A percentile compares a stretch with the other conserved stretches of the same genome.
phyloP scores from a whole-genome alignment of 2,113 vertebrate genomes.

The Muntiacus reevesi region DNA sequence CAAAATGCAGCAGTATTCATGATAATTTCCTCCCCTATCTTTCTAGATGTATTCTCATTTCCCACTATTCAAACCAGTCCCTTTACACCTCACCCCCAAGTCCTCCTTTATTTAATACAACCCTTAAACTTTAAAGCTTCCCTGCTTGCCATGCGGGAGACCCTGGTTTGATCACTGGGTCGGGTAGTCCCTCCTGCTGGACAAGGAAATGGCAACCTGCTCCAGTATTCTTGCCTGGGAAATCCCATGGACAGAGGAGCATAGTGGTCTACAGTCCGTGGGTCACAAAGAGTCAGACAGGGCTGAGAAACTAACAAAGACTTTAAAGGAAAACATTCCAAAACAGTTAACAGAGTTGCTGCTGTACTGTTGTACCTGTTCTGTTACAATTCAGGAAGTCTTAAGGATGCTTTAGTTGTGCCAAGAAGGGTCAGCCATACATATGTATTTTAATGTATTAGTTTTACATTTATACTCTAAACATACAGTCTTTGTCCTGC shows the following conservation, averaged over 20 bases:
- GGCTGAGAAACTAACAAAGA: background rate
- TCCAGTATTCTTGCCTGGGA: background rate
- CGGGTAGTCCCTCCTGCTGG: background rate
- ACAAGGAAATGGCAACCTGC: background rate
- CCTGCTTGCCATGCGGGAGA: background rate
- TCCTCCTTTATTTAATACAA: background rate
- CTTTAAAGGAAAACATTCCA: constrained; percentile 1
- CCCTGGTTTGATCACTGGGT: background rate
- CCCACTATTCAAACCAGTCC: background rate
- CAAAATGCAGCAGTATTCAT: constrained; percentile 8
- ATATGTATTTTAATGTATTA: background rate
- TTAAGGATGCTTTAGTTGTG: background rate
- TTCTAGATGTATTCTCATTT: background rate
- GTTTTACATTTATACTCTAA: background rate
- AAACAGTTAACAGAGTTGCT: background rate
- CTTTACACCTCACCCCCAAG: background rate
- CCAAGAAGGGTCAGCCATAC: background rate
- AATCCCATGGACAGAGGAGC: background rate
- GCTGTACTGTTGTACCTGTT: background rate
- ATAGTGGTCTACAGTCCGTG: background rate
- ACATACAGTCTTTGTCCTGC: background rate
- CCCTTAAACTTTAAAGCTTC: background rate
- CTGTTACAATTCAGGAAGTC: background rate
- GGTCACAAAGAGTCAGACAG: background rate
- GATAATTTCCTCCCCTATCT: background rate